A percentile compares a stretch with the other conserved stretches of the same genome.
These are phyloP conservation scores for Acrocephalus kingi DNA, from an alignment of 2,113 vertebrate species.

Conservation along the genomic window DNA sequence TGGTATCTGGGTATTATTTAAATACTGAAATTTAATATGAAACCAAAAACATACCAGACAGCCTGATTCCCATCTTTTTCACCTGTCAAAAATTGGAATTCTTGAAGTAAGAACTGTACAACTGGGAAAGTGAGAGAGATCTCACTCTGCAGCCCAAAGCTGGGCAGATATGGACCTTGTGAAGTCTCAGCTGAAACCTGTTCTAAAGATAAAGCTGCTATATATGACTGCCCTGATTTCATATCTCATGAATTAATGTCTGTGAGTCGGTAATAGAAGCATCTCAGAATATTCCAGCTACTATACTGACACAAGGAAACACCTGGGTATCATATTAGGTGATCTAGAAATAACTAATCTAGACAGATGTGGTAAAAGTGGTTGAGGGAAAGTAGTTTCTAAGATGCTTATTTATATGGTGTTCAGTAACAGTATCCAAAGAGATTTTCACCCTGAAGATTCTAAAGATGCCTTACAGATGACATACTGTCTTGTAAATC, in stretches of 20 bases:
- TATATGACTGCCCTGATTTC: neutral
- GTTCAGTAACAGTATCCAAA: neutral
- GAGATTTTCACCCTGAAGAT: neutral
- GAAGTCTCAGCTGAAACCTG: neutral
- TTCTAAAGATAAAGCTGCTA: neutral
- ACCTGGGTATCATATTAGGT: neutral
- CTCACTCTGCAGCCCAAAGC: neutral
- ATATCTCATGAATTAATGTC: neutral
- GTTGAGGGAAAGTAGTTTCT: neutral
- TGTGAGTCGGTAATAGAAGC: neutral
- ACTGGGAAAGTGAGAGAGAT: neutral
- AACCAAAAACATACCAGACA: neutral
- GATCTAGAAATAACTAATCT: neutral
- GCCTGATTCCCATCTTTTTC: neutral
- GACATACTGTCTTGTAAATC: slow-evolving; percentile 19
- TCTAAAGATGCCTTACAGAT: slow-evolving; percentile 18
- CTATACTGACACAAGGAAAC: neutral
- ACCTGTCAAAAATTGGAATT: neutral
- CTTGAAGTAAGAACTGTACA: neutral
- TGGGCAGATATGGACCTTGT: neutral
- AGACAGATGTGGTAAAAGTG: neutral
- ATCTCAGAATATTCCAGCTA: neutral
- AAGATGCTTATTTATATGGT: neutral
- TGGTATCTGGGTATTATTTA: neutral
- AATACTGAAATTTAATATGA: neutral